These are phyloP conservation scores for Leucophenga maculata DNA, from an alignment of 2,888 invertebrate species.

Conservation along the genomic window DNA sequence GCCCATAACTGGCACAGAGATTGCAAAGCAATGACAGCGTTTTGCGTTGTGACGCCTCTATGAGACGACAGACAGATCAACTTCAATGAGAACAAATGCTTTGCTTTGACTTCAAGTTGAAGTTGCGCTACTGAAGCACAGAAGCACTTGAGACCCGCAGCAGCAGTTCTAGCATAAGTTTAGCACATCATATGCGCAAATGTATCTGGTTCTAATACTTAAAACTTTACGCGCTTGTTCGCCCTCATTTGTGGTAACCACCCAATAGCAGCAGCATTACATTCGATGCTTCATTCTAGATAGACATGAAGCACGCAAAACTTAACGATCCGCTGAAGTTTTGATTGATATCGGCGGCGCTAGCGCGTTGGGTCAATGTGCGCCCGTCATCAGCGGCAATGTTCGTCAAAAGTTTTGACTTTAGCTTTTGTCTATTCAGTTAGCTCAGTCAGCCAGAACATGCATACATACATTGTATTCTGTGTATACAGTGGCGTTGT, in stretches of 20 bases:
- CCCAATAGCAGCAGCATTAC: neutral
- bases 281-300: no score
- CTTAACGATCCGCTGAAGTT: slow-evolving; percentile 45
- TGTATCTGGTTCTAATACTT: neutral
- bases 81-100: slow-evolving; percentile 23
- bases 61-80: neutral
- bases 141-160: slow-evolving; percentile 1
- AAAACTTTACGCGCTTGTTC: neutral
- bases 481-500: slow-evolving; percentile 37
- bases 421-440: neutral
- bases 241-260: neutral
- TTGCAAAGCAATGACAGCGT: neutral
- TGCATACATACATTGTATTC: slow-evolving; percentile 32
- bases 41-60: neutral
- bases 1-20: slow-evolving; percentile 21
- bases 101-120: slow-evolving; percentile 19
- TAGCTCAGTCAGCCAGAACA: slow-evolving; percentile 41
- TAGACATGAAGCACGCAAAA: slow-evolving; percentile 25
- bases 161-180: neutral
- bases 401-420: neutral
- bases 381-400: slow-evolving; percentile 1
- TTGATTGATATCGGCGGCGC: slow-evolving; percentile 44
- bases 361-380: slow-evolving; percentile 28
- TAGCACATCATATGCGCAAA: neutral
- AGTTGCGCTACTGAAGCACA: neutral